These are phyloP conservation scores for Exephanes ischioxanthus DNA, from an alignment of 2,888 invertebrate genomes.

Conservation along the genomic window DNA sequence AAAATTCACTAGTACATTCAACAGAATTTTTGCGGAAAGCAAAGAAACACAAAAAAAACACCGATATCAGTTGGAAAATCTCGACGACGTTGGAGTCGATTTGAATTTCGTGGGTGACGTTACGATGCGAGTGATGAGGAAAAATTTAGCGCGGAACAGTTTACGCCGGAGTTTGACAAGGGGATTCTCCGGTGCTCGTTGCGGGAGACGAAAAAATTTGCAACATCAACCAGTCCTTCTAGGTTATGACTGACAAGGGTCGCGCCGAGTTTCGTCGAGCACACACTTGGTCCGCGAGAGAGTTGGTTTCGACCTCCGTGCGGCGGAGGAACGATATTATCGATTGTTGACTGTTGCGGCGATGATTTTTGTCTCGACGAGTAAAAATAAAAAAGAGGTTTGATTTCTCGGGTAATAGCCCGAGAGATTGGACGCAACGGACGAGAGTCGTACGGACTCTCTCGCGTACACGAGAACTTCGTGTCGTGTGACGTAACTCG, in stretches of 20 bases:
- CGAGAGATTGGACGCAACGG: constrained; percentile 58
- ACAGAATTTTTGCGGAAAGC: not conserved
- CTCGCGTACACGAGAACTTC: constrained; percentile 63
- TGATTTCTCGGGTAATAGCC: constrained; percentile 28
- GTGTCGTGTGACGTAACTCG: constrained; percentile 70
- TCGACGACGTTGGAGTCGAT: not conserved
- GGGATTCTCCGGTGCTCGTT: not conserved
- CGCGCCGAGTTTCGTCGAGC: constrained; percentile 30
- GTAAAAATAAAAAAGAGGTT: constrained; percentile 13
- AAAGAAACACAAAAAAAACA: not conserved
- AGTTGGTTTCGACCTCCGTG: not conserved
- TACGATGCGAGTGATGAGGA: not conserved
- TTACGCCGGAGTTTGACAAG: constrained; percentile 34
- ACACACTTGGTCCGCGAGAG: constrained; percentile 4
- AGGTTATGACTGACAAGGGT: constrained; percentile 66
- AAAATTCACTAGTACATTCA: not conserved
- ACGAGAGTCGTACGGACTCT: constrained; percentile 60
- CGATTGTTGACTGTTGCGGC: not conserved
- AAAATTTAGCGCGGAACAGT: not conserved
- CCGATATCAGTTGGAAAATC: not conserved
- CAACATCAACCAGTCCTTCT: constrained; percentile 58
- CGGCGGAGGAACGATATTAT: not conserved
- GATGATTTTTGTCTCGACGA: constrained; percentile 2
- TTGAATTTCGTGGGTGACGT: constrained; percentile 26
- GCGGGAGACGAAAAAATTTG: constrained; percentile 35